Percentiles rank a stretch among this genome's conserved stretches.
Evolutionary conservation across 2,113 vertebrate genomes (phyloP).

Genomic region (Ptilorrhoa leucosticta): DNA sequence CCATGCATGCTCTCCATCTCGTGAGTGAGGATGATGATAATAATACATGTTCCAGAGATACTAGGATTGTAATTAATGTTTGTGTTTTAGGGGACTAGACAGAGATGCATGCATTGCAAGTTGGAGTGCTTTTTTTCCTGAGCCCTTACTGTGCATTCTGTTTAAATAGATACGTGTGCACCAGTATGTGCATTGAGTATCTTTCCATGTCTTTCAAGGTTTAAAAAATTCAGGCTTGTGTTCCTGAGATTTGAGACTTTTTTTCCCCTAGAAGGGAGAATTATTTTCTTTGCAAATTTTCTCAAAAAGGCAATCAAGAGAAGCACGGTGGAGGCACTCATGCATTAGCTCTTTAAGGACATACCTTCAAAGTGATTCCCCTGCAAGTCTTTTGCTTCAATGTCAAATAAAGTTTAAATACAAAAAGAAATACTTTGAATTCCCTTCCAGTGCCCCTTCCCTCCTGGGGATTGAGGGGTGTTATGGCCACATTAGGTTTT

Average conservation of each 20-base stretch:
- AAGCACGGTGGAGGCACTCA: not conserved
- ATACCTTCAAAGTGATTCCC: not conserved
- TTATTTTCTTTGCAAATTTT: conserved; percentile 23
- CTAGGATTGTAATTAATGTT: not conserved
- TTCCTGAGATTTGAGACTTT: not conserved
- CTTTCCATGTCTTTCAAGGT: not conserved
- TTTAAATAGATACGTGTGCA: not conserved
- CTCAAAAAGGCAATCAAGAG: not conserved
- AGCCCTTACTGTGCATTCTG: not conserved
- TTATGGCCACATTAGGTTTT: conserved; percentile 27
- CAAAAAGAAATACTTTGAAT: conserved; percentile 14
- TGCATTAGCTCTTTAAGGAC: conserved; percentile 13
- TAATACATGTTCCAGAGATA: not conserved
- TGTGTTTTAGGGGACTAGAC: not conserved
- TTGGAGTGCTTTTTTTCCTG: not conserved
- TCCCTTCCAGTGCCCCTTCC: conserved; percentile 11
- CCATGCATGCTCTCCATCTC: not conserved
- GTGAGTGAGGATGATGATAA: not conserved
- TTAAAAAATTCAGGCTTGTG: not conserved
- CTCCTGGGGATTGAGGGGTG: not conserved
- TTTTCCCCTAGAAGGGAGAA: not conserved
- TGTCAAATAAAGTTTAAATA: conserved; percentile 41
- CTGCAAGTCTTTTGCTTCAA: conserved; percentile 7
- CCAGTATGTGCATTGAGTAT: not conserved
- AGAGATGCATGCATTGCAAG: not conserved